A percentile compares a stretch with the other conserved stretches of the same genome.
These are phyloP conservation scores for Rhinichthys osculus DNA, from an alignment of 2,797 vertebrate genomes.

Conservation along the genomic window DNA sequence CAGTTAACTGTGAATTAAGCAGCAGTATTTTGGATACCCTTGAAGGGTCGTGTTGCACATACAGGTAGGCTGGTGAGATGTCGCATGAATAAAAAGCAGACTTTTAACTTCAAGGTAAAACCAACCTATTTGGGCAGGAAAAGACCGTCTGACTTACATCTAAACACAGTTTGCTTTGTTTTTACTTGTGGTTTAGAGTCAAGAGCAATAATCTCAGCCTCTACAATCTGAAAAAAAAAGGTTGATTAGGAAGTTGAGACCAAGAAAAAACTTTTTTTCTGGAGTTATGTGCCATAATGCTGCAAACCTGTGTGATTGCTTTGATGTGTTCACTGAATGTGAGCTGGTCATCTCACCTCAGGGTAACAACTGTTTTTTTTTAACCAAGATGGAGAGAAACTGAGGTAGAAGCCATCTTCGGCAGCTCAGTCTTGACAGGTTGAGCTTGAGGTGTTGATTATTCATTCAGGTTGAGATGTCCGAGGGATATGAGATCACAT, in stretches of 20 bases:
- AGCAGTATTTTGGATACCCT: constrained; percentile 15
- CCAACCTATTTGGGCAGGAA: background rate
- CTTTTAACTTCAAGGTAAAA: background rate
- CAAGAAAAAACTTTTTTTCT: background rate
- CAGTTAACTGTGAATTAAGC: background rate
- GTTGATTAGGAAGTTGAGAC: background rate
- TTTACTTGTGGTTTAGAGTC: background rate
- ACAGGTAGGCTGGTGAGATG: background rate
- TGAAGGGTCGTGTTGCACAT: background rate
- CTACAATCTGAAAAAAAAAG: background rate
- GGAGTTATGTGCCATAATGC: background rate
- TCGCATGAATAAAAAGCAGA: background rate
- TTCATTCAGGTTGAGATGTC: constrained; percentile 36
- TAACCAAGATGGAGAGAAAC: background rate
- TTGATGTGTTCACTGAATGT: background rate
- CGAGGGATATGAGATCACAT: background rate
- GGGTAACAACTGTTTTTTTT: background rate
- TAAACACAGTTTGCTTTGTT: background rate
- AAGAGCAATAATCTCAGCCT: background rate
- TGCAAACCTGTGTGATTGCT: background rate
- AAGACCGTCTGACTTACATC: background rate
- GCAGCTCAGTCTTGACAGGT: background rate
- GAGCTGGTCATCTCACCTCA: background rate
- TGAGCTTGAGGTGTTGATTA: constrained; percentile 27
- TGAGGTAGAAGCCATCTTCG: background rate